Evolutionary conservation across 2,888 invertebrate species (phyloP), one percentile per base, ranked within the genome.

Genomic region (Hypolimnas misippus): DNA sequence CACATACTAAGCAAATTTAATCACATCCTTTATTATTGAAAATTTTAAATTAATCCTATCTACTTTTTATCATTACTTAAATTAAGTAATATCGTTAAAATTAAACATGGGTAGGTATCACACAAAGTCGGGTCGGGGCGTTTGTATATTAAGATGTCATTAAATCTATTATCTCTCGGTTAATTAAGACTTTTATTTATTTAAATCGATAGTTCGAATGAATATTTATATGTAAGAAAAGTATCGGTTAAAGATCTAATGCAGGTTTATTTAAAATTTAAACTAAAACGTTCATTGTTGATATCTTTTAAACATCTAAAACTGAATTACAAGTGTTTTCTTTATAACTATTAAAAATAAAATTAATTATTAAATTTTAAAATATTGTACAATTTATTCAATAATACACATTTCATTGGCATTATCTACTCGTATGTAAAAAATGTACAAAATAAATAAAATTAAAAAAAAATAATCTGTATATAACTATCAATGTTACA

Each of bases 221-320:
- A 59, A 59, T 59, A 59, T 59, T 49, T 54, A 60, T 49, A 46
- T 29, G 44, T 54, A 53, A 60, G 33, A 51, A 51, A n/a, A 31
- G n/a, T 33, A 42, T 21, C 14, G 33, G 50, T 19, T 42, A 29
- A 31, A 40, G 21, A 21, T 42, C 19, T 33, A 31, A 38, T 16
- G 19, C n/a, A 49, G 29, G 8, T 49, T 49, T 25, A 49, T 49
- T 49, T 49, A 1, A 49, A 49, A 49, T 49, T 29, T 49, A 49
- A 49, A 49, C 16, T 17, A 42, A 5, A 16, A 42, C 10, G 35
- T 42, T 42, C 42, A 7, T 29, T 25, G 49, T 49, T 29, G 14
- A 5, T 46, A 46, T 46, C 44, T 14, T 49, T 29, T 25, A 5
- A 14, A 29, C 25, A 49, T 49, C 44, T 46, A 3, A 12, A 46